Conservation (phyloP, 35 echinoderm and acorn worm species). For the Diadema setosum region DNA sequence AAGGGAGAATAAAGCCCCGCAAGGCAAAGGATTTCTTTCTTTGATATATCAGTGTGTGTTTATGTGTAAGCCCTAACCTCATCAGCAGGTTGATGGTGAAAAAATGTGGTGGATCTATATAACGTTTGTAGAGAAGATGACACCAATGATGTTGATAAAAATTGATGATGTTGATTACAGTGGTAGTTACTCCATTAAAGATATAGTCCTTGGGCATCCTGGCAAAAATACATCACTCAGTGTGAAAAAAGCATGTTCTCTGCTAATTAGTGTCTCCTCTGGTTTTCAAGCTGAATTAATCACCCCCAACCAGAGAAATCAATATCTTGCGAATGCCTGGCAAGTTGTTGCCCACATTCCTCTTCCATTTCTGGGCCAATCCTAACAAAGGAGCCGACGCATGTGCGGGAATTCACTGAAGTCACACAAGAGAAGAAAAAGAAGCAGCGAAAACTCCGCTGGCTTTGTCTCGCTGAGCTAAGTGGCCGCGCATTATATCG, state of each 20-base stretch:
- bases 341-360: background rate
- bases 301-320: background rate
- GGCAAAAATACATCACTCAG: no score
- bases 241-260: slow-evolving; percentile 14
- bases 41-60: no score
- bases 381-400: background rate
- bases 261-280: background rate
- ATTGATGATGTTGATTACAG: background rate
- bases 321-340: background rate
- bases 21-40: slow-evolving; percentile 12
- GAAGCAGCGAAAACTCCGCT: no score
- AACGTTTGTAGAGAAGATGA: background rate
- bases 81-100: background rate
- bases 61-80: no score
- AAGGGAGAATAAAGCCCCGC: background rate
- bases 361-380: background rate
- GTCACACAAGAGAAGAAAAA: no score
- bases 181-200: no score
- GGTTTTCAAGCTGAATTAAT: background rate
- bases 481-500: slow-evolving; percentile 7
- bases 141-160: no score
- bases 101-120: background rate
- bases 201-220: no score
- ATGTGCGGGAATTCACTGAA: slow-evolving; percentile 8
- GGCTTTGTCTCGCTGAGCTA: background rate